phyloP scores from a whole-genome alignment of 1,140 invertebrate species.

The Aethina tumida region DNA sequence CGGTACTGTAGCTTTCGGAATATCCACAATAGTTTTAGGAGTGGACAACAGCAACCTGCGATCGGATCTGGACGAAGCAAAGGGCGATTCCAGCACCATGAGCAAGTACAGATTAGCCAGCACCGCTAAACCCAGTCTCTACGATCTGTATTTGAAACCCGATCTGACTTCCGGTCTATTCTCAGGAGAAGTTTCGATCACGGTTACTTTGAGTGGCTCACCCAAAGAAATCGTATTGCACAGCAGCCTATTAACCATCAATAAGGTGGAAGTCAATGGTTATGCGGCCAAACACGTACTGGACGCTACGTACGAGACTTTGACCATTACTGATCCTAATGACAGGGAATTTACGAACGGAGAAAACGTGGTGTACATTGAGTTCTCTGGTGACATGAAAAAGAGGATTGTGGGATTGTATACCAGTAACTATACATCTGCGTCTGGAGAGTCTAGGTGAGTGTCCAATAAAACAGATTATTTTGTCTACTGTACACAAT shows the following conservation, averaged over 20 bases:
- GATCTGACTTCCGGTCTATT: constrained; percentile 61
- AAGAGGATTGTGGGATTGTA: constrained; percentile 45
- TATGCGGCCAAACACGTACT: constrained; percentile 11
- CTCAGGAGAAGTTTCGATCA: constrained; percentile 11
- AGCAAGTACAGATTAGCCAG: constrained; percentile 41
- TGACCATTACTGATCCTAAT: constrained; percentile 19
- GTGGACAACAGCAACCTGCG: constrained; percentile 16
- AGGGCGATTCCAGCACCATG: constrained; percentile 13
- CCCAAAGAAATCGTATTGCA: constrained; percentile 55
- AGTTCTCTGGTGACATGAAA: constrained; percentile 40
- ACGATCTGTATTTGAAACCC: constrained; percentile 66
- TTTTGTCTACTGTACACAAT: too few relatives aligned
- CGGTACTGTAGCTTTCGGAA: constrained; percentile 16
- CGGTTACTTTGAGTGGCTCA: background rate
- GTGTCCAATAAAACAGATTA: too few relatives aligned
- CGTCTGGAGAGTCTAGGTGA: constrained; percentile 33
- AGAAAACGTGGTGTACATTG: constrained; percentile 24
- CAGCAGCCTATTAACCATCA: constrained; percentile 51
- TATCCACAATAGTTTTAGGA: constrained; percentile 20
- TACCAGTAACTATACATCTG: constrained; percentile 36
- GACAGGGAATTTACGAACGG: constrained; percentile 13
- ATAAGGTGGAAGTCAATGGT: constrained; percentile 17
- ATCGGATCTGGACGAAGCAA: constrained; percentile 13
- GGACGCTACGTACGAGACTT: constrained; percentile 19
- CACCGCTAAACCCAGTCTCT: constrained; percentile 55